Evolutionary conservation across 2,113 vertebrate species (phyloP), one percentile per base, ranked within the genome.

Genomic region (Dasyornis broadbenti): DNA sequence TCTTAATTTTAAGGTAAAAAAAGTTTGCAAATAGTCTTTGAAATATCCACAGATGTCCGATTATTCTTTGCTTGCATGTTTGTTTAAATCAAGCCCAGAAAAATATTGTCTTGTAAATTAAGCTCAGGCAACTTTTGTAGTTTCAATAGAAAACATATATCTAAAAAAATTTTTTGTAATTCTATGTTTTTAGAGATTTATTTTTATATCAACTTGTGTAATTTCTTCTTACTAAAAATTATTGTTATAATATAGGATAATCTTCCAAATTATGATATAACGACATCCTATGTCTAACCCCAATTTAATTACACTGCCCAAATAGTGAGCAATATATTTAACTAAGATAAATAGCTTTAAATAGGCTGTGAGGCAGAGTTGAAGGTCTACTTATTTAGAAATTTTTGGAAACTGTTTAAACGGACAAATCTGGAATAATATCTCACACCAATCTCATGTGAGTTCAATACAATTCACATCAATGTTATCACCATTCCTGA

Each of bases 381-480:
- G 26, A 66, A 78, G 6, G 11, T 12, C 22, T 71, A 39, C 50
- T 78, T 80, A 69, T 39, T 63, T 15, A 84, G 19, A 40, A 39
- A 66, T 39, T 44, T 72, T 72, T 90, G 24, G 54, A 85, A 85
- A 79, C 14, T 27, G 75, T 84, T 71, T 71, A 80, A 94, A 90
- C 7, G 30, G 11, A 61, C 13, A 37, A 31, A 37, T 49, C 13
- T 71, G 44, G 13, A 76, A 10, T 44, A 24, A 7, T 35, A 76
- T 12, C 28, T 72, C 40, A 56, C 44, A 71, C 3, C 31, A 94
- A 40, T 12, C 15, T 65, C 26, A 49, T 0, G 0, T 2, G 2
- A 69, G 15, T 28, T 39, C 53, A 64, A 3, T 53, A 23, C 5
- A 60, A 47, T 47, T 52, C 33, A 35, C 69, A 77, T 78, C 16